Base-by-base conservation (phyloP, 1,140 invertebrate species). In the Drosophila lacteicornis region DNA sequence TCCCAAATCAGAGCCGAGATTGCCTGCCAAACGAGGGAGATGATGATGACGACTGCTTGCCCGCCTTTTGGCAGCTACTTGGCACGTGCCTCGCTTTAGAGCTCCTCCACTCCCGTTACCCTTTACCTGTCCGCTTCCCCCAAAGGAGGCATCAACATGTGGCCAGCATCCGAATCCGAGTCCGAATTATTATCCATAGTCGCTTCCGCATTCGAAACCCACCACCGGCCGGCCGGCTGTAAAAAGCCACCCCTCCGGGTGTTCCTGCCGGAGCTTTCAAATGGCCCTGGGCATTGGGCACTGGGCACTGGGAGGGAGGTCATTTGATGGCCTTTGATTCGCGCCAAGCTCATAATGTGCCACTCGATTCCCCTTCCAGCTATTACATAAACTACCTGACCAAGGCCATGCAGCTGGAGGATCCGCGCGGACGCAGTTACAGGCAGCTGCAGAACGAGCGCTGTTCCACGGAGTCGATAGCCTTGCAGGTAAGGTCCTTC, bases 341-440 rank as follows among this genome's bases (percentile, higher is more conserved):
- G 59, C 55, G 15, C 15, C 45, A 73, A 73, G 69, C 67, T 73
- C 67, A 73, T 73, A 46, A 73, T 73, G 46, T 51, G 17, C 67
- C 53, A 38, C 36, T 73, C 22, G 55, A 30, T 46, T 58, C n/a
- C 68, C 53, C 55, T 94, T 94, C 38, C 92, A 97, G 96, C 78
- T 97, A 96, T 92, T 97, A 95, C 91, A 95, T 97, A 83, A 96
- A 96, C 93, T 96, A 97, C 92, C 94, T 95, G 63, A 96, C 94
- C 53, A 95, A 95, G 92, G 95, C 94, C 33, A 96, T 95, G 88
- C 95, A 95, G 93, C 95, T 95, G 94, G 95, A 96, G 93, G 95
- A 95, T 93, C 95, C 95, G 22, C 93, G 95, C 40, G 67, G 60
- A 40, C 84, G 83, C 76, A 93, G 93, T 79, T 95, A 95, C 81